Conservation (phyloP, 2,797 vertebrate genomes). For the Sebastes matsubarae region DNA sequence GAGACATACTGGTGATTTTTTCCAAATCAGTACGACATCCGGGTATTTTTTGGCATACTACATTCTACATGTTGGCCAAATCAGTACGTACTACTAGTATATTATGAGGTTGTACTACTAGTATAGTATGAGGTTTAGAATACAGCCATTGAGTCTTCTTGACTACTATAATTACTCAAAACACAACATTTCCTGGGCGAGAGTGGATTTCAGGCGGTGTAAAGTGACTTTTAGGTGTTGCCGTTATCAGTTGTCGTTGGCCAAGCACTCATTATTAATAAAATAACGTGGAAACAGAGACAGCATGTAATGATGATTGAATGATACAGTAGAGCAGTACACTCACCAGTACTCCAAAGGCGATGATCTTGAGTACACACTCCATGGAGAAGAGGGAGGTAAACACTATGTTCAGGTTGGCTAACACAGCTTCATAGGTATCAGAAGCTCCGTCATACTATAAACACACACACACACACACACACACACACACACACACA, state of each 20-base stretch:
- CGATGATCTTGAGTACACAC: conserved; percentile 96
- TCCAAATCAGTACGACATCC: no score
- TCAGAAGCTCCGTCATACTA: conserved; percentile 85
- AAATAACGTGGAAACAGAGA: not conserved
- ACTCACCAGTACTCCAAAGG: conserved; percentile 93
- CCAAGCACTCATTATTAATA: not conserved
- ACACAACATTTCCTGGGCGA: not conserved
- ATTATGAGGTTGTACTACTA: no score
- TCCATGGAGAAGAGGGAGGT: conserved; percentile 97
- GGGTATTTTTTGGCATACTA: no score
- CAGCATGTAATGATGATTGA: not conserved
- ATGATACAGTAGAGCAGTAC: not conserved
- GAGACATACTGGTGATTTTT: no score
- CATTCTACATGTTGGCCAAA: no score
- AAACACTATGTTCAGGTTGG: conserved; percentile 96
- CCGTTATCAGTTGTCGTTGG: not conserved
- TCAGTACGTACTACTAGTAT: no score
- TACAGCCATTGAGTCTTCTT: no score
- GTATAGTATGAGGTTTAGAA: no score
- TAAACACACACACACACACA: conserved; percentile 58
- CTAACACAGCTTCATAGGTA: conserved; percentile 89
- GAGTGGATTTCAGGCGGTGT: not conserved
- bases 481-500: conserved; percentile 37
- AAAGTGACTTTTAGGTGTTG: not conserved
- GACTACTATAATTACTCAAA: not conserved